Evolutionary conservation across 2,888 invertebrate genomes (phyloP), one percentile per base, ranked within the genome.

Genomic region (Cephus nigrinus): DNA sequence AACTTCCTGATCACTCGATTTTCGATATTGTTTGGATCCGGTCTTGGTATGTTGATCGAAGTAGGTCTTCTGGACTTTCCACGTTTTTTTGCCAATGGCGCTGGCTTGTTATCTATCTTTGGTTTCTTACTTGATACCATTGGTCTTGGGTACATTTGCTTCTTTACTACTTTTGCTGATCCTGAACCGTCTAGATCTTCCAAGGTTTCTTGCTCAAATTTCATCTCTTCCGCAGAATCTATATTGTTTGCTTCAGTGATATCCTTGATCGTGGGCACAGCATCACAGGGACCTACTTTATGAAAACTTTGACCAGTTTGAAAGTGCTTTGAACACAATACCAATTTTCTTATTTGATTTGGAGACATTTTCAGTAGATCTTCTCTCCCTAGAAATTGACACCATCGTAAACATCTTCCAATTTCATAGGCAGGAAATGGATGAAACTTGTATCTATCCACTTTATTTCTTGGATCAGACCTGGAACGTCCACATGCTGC

Each of bases 391-490:
- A 91, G 82, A 79, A 91, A 91, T 78, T 91, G 89, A 79, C 91
- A 91, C 91, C 91, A 91, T 72, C 89, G 87, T 69, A 91, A 82
- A 80, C 91, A 91, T 73, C 91, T 86, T 4, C 91, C 91, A 31
- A 91, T 91, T 78, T 91, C 91, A 75, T 91, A 91, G 0, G 91
- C 91, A 4, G 91, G 91, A 79, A 91, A 91, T 15, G 91, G 91
- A 82, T 91, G 91, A 75, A 91, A 91, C 73, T 91, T 91, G 71
- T 90, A 90, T 77, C 87, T 87, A 69, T 91, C 90, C 11, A 80
- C 30, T 78, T 90, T 90, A 71, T 91, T 91, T 2, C 84, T 85
- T 5, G 91, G 90, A 80, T 91, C 90, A 0, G 89, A 86, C 34
- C 90, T 86, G 11, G 83, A 87, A 36, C 91, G 84, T 11, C 91